Base-by-base conservation (phyloP, 2,797 vertebrate genomes). In the Hippopotamyrus pictus region DNA sequence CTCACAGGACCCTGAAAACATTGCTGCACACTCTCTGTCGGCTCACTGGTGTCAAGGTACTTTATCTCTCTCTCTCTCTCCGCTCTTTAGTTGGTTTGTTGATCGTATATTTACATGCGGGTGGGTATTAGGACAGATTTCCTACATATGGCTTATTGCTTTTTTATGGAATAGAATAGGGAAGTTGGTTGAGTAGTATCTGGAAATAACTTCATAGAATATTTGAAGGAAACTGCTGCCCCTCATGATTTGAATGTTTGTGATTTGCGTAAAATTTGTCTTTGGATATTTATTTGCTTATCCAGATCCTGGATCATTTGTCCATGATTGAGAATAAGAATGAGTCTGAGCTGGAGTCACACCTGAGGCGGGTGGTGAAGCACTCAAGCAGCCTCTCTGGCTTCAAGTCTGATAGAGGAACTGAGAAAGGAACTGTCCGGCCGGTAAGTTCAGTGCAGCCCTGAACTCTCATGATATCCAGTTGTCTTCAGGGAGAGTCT, bases 291-390 rank as follows among this genome's bases (percentile, higher is more conserved):
- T 53, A 3, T 65, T 29, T 46, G 17, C 33, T 73, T 85, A 69
- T n/a, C 87, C 92, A 99, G 98, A 98, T 99, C 91, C 95, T 99
- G 89, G 98, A 99, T 93, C 99, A 99, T 91, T 93, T 99, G 44
- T 98, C 98, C 0, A 98, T 99, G 98, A 99, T 99, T 37, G 99
- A 99, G 91, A 99, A 99, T 89, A 98, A 97, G 90, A 99, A 98
- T 0, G 99, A 99, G 91, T 99, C 99, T 0, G 98, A 99, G 91
- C 92, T 99, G 91, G 99, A 99, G 92, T 96, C 97, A 37, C 96
- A 99, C 83, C 94, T 99, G 7, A 96, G 97, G 90, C 95, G 97
- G 25, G 96, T 97, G 91, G 97, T 99, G 94, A 99, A 99, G 92
- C 97, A 97, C 57, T 96, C 96, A 0, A 95, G 97, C 92, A 97